These are phyloP conservation scores for Lepidurus apus DNA, from an alignment of 1,140 invertebrate genomes.

Conservation along the genomic window DNA sequence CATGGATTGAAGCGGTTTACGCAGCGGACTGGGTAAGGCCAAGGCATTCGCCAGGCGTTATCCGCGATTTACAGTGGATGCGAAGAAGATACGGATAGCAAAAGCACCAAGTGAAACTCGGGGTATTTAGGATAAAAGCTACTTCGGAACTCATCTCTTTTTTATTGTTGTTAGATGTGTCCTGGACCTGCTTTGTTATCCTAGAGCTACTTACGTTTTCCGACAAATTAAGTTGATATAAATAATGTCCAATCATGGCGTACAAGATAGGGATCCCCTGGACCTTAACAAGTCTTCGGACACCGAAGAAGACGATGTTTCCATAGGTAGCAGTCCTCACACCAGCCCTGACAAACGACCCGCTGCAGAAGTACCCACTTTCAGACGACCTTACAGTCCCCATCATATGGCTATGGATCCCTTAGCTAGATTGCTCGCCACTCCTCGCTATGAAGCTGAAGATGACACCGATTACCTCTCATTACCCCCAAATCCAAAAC, in stretches of 20 bases:
- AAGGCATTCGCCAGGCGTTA: too few species aligned
- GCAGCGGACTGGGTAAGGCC: too few species aligned
- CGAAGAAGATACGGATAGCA: too few species aligned
- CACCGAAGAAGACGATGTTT: neutral
- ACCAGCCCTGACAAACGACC: neutral
- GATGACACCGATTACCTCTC: slow-evolving; percentile 27
- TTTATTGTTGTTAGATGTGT: too few species aligned
- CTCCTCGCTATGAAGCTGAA: slow-evolving; percentile 32
- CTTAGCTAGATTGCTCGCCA: slow-evolving; percentile 32
- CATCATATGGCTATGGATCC: slow-evolving; percentile 34
- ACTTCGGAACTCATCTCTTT: too few species aligned
- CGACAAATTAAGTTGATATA: too few species aligned
- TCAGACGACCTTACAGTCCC: slow-evolving; percentile 15
- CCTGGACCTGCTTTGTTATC: too few species aligned
- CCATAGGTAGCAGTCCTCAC: neutral
- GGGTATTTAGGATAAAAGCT: too few species aligned
- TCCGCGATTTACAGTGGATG: too few species aligned
- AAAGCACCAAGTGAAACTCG: too few species aligned
- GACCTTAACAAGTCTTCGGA: neutral
- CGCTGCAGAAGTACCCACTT: neutral
- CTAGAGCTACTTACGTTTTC: too few species aligned
- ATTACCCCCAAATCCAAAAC: slow-evolving; percentile 15
- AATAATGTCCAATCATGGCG: neutral
- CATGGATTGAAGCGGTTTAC: too few species aligned
- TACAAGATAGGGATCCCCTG: neutral